phyloP scores from a whole-genome alignment of 2,797 vertebrate species.

The Eleutherodactylus coqui region DNA sequence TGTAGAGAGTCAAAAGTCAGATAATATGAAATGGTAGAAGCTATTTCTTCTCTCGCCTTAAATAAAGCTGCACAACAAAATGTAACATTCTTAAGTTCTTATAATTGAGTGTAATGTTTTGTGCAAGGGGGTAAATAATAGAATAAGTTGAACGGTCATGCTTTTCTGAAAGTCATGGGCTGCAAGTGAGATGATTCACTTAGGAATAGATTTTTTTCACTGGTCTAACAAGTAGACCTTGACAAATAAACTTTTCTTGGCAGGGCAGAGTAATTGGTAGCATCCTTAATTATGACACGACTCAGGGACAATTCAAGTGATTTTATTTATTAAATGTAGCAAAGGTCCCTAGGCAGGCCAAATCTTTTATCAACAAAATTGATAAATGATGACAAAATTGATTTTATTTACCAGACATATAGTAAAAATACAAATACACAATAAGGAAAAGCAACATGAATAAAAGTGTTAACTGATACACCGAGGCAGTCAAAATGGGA shows the following conservation, averaged over 20 bases:
- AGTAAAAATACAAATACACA: conserved; percentile 38
- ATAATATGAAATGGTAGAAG: neutral
- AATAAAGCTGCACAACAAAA: conserved; percentile 34
- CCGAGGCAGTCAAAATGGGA: neutral
- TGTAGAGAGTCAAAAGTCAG: neutral
- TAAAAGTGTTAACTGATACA: conserved; percentile 17
- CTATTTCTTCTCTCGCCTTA: conserved; percentile 22
- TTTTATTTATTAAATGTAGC: conserved; percentile 74
- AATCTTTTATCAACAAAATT: conserved; percentile 62
- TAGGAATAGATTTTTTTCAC: conserved; percentile 75
- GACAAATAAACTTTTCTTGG: conserved; percentile 75
- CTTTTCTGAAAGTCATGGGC: conserved; percentile 71
- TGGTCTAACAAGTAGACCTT: conserved; percentile 70
- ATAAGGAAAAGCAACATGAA: conserved; percentile 27
- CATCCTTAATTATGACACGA: conserved; percentile 70
- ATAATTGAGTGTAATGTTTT: conserved; percentile 72
- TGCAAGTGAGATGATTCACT: conserved; percentile 72
- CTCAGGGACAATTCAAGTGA: conserved; percentile 67
- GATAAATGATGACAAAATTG: conserved; percentile 32
- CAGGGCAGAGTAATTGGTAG: conserved; percentile 73
- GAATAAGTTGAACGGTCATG: conserved; percentile 73
- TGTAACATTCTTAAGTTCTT: conserved; percentile 59
- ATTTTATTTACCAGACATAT: conserved; percentile 20
- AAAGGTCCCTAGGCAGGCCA: conserved; percentile 64
- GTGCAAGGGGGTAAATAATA: conserved; percentile 71